phyloP scores from a whole-genome alignment of 2,888 invertebrate species.

The Craniophora ligustri region DNA sequence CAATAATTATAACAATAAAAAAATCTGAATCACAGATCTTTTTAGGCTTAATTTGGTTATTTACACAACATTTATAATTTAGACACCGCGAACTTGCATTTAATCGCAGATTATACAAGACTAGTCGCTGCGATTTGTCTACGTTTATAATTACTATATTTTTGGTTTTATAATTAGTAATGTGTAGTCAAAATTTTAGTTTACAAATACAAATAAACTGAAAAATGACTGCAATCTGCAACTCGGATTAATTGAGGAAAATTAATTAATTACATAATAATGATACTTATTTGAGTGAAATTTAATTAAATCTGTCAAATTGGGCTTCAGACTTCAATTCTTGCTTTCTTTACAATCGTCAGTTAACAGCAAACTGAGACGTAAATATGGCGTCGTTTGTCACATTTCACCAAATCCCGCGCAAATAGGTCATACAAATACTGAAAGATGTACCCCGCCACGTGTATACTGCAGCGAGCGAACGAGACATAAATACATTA shows the following conservation, averaged over 20 bases:
- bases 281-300: background rate
- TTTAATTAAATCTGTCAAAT: background rate
- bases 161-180: slow-evolving; percentile 32
- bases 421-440: too few species aligned
- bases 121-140: slow-evolving; percentile 14
- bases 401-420: too few species aligned
- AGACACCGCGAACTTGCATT: slow-evolving; percentile 24
- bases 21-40: slow-evolving; percentile 46
- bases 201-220: slow-evolving; percentile 47
- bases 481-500: too few species aligned
- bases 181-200: slow-evolving; percentile 47
- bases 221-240: slow-evolving; percentile 40
- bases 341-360: background rate
- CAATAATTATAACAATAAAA: slow-evolving; percentile 7
- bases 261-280: background rate
- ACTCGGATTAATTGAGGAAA: too few species aligned
- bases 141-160: slow-evolving; percentile 16
- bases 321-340: background rate
- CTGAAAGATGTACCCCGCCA: too few species aligned
- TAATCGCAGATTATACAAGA: slow-evolving; percentile 22
- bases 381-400: background rate
- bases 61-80: slow-evolving; percentile 28
- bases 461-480: too few species aligned
- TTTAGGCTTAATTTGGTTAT: slow-evolving; percentile 39
- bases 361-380: background rate